Evolutionary conservation across 2,797 vertebrate species (phyloP).

Genomic region (Spheniscus humboldti): DNA sequence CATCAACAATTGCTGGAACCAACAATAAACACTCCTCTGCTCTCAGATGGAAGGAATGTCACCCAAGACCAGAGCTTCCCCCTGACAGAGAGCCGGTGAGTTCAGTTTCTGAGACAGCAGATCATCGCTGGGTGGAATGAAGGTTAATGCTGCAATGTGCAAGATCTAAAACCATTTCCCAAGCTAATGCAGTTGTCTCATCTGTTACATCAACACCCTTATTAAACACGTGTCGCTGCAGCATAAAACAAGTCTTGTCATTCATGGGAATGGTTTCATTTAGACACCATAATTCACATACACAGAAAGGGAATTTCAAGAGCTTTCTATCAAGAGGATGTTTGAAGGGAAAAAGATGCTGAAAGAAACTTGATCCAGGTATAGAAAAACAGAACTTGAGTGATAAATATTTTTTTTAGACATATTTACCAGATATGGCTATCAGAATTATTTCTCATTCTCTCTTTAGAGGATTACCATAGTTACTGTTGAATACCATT

Average conservation of each 20-base stretch:
- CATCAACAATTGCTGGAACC: constrained; percentile 5
- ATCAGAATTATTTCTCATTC: background rate
- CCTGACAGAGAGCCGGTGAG: constrained; percentile 67
- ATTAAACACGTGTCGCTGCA: background rate
- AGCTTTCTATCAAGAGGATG: background rate
- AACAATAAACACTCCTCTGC: background rate
- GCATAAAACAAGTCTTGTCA: background rate
- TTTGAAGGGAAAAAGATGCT: background rate
- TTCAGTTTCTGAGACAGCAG: background rate
- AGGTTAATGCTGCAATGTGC: background rate
- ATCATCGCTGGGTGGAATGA: background rate
- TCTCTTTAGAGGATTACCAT: background rate
- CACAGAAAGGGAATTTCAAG: background rate
- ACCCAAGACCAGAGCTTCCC: background rate
- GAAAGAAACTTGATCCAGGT: background rate
- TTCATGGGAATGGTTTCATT: background rate
- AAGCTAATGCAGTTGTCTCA: background rate
- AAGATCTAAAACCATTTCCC: background rate
- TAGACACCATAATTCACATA: background rate
- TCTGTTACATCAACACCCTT: background rate
- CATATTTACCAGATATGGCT: background rate
- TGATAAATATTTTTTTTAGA: background rate
- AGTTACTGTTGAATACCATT: background rate
- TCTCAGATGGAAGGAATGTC: background rate
- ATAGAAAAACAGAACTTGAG: background rate